Conservation (phyloP, 2,113 vertebrate genomes). For the Eretmochelys imbricata region DNA sequence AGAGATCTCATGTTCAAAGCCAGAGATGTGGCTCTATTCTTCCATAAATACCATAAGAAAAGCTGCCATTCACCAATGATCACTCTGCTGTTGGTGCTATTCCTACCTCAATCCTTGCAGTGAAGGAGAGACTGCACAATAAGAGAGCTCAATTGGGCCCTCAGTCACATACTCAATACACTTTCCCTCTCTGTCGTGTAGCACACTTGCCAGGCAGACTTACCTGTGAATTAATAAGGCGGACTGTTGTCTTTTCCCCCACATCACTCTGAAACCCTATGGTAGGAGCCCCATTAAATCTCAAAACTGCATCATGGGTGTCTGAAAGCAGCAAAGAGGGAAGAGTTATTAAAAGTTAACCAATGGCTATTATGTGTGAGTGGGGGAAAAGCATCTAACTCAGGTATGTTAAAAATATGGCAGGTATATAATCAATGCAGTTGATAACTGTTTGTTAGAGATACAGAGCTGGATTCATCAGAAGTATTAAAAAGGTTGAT, state of each 20-base stretch:
- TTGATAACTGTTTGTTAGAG: neutral
- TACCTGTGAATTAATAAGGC: conserved; percentile 87
- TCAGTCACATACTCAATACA: neutral
- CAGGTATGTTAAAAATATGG: neutral
- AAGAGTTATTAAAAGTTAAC: neutral
- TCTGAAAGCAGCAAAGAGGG: conserved; percentile 74
- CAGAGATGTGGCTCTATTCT: neutral
- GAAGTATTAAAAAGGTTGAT: neutral
- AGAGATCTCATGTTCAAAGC: neutral
- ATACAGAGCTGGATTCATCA: neutral
- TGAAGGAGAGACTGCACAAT: neutral
- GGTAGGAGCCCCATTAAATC: conserved; percentile 83
- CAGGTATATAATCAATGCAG: neutral
- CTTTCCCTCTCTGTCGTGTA: neutral
- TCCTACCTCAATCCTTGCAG: neutral
- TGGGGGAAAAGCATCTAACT: neutral
- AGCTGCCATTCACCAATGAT: neutral
- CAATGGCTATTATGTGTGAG: neutral
- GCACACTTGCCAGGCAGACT: neutral
- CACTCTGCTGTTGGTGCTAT: neutral
- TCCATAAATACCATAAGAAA: neutral
- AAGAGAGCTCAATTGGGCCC: neutral
- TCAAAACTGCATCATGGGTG: conserved; percentile 81
- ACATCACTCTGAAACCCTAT: conserved; percentile 80
- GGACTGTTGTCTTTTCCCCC: conserved; percentile 83